These are phyloP conservation scores for Tethea ocularis DNA, from an alignment of 2,888 invertebrate genomes.

Conservation along the genomic window DNA sequence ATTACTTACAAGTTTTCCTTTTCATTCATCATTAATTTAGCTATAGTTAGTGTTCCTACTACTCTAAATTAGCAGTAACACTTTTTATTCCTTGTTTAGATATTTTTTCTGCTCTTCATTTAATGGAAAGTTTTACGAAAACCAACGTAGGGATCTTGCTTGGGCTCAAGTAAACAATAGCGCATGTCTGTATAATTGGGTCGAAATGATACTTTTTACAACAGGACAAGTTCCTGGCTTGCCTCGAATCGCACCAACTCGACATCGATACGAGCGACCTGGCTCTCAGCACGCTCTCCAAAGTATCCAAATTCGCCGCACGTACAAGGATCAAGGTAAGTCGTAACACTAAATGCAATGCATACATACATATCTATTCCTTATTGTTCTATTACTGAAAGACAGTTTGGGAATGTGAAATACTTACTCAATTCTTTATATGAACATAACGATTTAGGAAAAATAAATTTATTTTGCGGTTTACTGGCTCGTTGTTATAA, in stretches of 20 bases:
- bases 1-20: slow-evolving; percentile 19
- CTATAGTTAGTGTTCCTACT: neutral
- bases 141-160: no score
- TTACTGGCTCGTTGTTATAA: no score
- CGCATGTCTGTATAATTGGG: no score
- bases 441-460: neutral
- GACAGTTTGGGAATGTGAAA: neutral
- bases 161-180: no score
- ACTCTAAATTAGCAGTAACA: neutral
- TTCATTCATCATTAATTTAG: neutral
- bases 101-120: no score
- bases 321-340: slow-evolving; percentile 90
- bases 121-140: no score
- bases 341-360: neutral
- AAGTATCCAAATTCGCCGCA: slow-evolving; percentile 95
- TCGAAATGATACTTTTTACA: neutral
- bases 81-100: no score
- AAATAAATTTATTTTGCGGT: neutral
- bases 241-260: slow-evolving; percentile 91
- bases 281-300: slow-evolving; percentile 93
- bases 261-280: slow-evolving; percentile 95
- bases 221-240: slow-evolving; percentile 92
- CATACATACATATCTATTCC: neutral
- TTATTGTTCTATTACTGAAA: neutral
- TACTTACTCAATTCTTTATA: neutral